These are phyloP conservation scores for Tineola bisselliella DNA, from an alignment of 2,888 invertebrate species.

Conservation along the genomic window DNA sequence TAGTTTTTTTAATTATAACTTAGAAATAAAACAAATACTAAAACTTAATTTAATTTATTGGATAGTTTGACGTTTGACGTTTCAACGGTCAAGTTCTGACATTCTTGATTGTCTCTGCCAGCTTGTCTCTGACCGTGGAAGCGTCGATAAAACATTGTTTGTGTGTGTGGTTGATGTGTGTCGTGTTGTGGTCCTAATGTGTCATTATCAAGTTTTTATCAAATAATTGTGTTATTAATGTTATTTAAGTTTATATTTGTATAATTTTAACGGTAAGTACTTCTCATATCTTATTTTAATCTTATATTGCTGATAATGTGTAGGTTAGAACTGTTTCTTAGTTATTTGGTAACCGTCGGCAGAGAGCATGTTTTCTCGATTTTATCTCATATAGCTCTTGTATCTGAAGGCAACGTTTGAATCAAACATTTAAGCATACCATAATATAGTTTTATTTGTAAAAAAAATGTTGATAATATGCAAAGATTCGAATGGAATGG, in stretches of 20 bases:
- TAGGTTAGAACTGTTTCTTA: constrained; percentile 6
- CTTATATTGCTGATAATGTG: constrained; percentile 29
- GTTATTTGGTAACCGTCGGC: not conserved
- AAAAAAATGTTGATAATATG: too few relatives aligned
- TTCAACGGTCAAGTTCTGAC: too few relatives aligned
- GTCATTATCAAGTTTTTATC: constrained; percentile 65
- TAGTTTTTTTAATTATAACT: too few relatives aligned
- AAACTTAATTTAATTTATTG: too few relatives aligned
- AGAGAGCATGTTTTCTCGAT: not conserved
- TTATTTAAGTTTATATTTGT: constrained; percentile 48
- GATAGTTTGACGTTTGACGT: too few relatives aligned
- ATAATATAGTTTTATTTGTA: not conserved
- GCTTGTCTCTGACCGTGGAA: too few relatives aligned
- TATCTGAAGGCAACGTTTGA: too few relatives aligned
- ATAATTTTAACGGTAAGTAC: constrained; percentile 53
- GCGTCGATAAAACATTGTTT: not conserved
- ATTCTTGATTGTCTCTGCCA: too few relatives aligned
- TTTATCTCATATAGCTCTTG: not conserved
- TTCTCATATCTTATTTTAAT: constrained; percentile 46
- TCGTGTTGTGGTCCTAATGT: constrained; percentile 26
- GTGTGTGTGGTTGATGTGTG: not conserved
- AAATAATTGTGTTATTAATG: constrained; percentile 54
- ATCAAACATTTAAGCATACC: not conserved
- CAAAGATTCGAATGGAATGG: too few relatives aligned
- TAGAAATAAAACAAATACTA: too few relatives aligned